Evolutionary conservation across 2,113 vertebrate species (phyloP), one percentile per base, ranked within the genome.

Genomic region (Mormyrus iriodes): DNA sequence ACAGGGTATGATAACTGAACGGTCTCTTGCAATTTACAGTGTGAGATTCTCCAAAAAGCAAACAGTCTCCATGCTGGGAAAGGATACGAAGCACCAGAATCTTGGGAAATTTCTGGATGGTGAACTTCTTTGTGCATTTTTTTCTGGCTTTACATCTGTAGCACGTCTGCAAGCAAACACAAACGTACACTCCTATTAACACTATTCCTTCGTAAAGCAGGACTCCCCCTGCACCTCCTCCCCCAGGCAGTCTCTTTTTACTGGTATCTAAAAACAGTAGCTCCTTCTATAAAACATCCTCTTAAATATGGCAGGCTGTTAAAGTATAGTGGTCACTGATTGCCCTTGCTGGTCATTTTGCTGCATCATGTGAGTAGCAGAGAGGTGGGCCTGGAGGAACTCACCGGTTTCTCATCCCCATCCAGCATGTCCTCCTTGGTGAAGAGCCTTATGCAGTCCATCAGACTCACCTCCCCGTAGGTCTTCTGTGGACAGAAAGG

Each of bases 51-150:
- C 85, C 51, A 86, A 53, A 52, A 52, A 52, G 85, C 52, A 86
- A 55, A 3, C 48, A 10, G 4, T n/a, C 31, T 55, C 17, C 42
- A n/a, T 19, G 31, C 31, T 79, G 46, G 46, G 90, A 90, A 95
- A 97, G 97, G 98, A 99, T 99, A 99, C 97, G 98, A 86, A 99
- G 97, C 91, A 99, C 98, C 85, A 99, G 96, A 91, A 99, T 96
- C 95, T 98, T 98, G 88, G 98, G 98, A 92, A 98, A 99, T 95
- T 97, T 98, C 96, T 99, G 98, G 92, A 99, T 96, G 94, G 97
- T 97, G 95, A 99, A 98, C 91, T 97, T 97, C 94, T 99, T 99
- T 0, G 96, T 98, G 93, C 98, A 99, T 93, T 97, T 97, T 6
- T 96, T 96, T 89, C 97, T 96, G 95, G 95, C 93, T 95, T 98